These are phyloP conservation scores for Scotopteryx bipunctaria DNA, from an alignment of 2,888 invertebrate species.

Conservation along the genomic window DNA sequence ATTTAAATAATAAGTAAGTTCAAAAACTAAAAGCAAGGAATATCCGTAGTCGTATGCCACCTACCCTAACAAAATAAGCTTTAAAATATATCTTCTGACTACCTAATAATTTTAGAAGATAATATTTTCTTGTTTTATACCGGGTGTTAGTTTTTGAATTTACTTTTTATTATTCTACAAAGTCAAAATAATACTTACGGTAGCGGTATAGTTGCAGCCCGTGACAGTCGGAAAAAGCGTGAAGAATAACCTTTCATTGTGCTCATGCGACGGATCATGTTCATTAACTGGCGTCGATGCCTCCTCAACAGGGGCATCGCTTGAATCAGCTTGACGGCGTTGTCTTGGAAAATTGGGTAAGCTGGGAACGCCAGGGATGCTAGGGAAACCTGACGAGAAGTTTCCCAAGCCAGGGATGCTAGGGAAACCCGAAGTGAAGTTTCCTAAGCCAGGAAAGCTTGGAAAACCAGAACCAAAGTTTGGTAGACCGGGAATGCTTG, in stretches of 20 bases:
- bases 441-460: not conserved
- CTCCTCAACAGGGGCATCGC: conserved; percentile 1
- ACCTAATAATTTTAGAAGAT: no score
- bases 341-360: conserved; percentile 3
- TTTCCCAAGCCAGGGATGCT: conserved; percentile 3
- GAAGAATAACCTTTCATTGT: conserved; percentile 32
- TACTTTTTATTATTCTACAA: no score
- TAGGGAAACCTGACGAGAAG: no score
- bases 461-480: conserved; percentile 14
- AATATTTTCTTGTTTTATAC: no score
- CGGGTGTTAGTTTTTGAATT: no score
- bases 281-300: conserved; percentile 1
- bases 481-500: conserved; percentile 5
- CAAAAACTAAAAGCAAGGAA: no score
- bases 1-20: no score
- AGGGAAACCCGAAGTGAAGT: no score
- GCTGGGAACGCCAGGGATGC: conserved; percentile 4
- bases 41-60: no score
- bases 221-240: conserved; percentile 25
- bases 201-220: conserved; percentile 35
- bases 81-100: no score
- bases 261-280: conserved; percentile 16
- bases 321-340: conserved; percentile 9
- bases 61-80: no score
- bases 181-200: conserved; percentile 32